Conservation (phyloP, 2,888 invertebrate genomes). For the Siphlonurus alternatus region DNA sequence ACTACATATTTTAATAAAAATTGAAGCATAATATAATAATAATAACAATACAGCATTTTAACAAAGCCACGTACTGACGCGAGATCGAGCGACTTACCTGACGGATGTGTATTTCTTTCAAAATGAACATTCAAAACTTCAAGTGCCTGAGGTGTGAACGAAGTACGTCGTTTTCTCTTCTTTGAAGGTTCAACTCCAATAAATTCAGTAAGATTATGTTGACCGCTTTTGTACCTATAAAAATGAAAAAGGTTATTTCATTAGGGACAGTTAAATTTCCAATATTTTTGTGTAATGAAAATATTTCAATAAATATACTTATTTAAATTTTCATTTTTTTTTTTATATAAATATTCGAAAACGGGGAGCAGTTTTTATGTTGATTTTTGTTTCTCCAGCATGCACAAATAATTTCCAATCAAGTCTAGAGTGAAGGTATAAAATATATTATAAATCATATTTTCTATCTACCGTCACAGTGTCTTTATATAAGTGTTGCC, state of each 20-base stretch:
- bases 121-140: slow-evolving; percentile 91
- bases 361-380: neutral
- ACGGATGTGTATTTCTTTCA: slow-evolving; percentile 93
- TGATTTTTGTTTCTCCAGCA: too few relatives aligned
- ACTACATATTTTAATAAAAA: too few relatives aligned
- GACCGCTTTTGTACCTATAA: slow-evolving; percentile 77
- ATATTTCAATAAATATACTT: neutral
- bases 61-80: too few relatives aligned
- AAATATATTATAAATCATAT: too few relatives aligned
- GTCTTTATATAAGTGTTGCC: too few relatives aligned
- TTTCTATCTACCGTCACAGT: too few relatives aligned
- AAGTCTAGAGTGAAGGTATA: too few relatives aligned
- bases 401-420: too few relatives aligned
- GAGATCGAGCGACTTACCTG: too few relatives aligned
- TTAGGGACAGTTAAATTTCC: neutral
- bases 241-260: slow-evolving; percentile 21
- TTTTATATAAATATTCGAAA: neutral
- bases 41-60: too few relatives aligned
- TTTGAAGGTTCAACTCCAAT: slow-evolving; percentile 94
- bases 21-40: too few relatives aligned
- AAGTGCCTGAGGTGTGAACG: slow-evolving; percentile 91
- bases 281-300: neutral
- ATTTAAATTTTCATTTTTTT: neutral
- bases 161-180: slow-evolving; percentile 89
- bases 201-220: slow-evolving; percentile 88